Evolutionary conservation across 2,113 vertebrate species (phyloP).

Genomic region (Petromus typicus): DNA sequence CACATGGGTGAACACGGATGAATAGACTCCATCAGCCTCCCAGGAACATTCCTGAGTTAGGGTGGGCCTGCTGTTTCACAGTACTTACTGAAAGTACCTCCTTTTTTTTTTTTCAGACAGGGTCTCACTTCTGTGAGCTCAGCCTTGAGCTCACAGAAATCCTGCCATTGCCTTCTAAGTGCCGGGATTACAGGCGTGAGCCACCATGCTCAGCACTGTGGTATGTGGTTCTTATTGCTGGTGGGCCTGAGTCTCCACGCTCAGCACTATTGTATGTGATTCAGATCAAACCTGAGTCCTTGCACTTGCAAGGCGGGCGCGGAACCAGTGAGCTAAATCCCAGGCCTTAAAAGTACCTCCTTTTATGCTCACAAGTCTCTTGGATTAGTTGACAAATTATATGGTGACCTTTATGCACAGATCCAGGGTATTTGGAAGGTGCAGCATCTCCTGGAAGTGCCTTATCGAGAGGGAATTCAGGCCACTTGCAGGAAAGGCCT

Average conservation of each 20-base stretch:
- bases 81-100: background rate
- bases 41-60: background rate
- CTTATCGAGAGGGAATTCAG: background rate
- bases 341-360: background rate
- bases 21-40: accelerated
- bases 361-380: background rate
- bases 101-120: too few relatives aligned
- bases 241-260: too few relatives aligned
- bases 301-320: too few relatives aligned
- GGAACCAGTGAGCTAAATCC: too few relatives aligned
- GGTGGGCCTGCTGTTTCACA: background rate
- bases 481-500: background rate
- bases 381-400: background rate
- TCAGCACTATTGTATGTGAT: too few relatives aligned
- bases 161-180: too few relatives aligned
- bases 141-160: too few relatives aligned
- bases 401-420: background rate
- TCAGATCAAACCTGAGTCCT: too few relatives aligned
- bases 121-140: too few relatives aligned
- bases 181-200: too few relatives aligned
- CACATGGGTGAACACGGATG: accelerated
- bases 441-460: background rate
- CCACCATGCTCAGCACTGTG: too few relatives aligned
- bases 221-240: too few relatives aligned
- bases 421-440: background rate